A percentile compares a stretch with the other conserved stretches of the same genome.
Evolutionary conservation across 2,797 vertebrate genomes (phyloP).

Genomic region (Petrocephalus schoutedeni): DNA sequence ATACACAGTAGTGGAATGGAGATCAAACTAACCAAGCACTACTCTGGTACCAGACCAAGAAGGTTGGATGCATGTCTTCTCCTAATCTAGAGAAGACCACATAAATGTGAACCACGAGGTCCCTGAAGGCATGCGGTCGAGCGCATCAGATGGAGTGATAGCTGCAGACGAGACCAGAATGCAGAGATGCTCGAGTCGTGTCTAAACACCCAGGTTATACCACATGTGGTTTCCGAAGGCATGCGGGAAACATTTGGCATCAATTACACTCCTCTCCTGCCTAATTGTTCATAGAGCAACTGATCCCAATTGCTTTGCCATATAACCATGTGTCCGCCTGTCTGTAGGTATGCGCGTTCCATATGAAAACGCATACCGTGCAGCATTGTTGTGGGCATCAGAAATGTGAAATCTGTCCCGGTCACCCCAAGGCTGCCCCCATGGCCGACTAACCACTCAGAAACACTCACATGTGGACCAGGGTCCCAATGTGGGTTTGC

Average conservation of each 20-base stretch:
- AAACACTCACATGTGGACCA: slow-evolving; percentile 23
- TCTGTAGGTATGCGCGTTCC: slow-evolving; percentile 27
- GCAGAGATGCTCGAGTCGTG: neutral
- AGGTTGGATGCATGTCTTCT: neutral
- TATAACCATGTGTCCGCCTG: slow-evolving; percentile 34
- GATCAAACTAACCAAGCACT: neutral
- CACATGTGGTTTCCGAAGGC: neutral
- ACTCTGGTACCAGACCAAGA: neutral
- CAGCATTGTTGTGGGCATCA: slow-evolving; percentile 26
- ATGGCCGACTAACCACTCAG: slow-evolving; percentile 6
- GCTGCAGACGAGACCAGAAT: neutral
- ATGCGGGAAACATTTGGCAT: slow-evolving; percentile 17
- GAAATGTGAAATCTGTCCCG: slow-evolving; percentile 11
- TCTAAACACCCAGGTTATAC: neutral
- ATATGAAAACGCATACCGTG: neutral
- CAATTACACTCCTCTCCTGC: slow-evolving; percentile 25
- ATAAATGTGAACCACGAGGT: neutral
- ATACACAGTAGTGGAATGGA: neutral
- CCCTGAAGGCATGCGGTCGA: neutral
- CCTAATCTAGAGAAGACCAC: neutral
- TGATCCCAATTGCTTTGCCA: slow-evolving; percentile 18
- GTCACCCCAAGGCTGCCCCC: neutral
- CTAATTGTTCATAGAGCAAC: slow-evolving; percentile 29
- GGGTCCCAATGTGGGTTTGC: neutral
- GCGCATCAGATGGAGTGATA: neutral